These are phyloP conservation scores for Saguinus midas DNA, from an alignment of 2,113 vertebrate genomes.

Conservation along the genomic window DNA sequence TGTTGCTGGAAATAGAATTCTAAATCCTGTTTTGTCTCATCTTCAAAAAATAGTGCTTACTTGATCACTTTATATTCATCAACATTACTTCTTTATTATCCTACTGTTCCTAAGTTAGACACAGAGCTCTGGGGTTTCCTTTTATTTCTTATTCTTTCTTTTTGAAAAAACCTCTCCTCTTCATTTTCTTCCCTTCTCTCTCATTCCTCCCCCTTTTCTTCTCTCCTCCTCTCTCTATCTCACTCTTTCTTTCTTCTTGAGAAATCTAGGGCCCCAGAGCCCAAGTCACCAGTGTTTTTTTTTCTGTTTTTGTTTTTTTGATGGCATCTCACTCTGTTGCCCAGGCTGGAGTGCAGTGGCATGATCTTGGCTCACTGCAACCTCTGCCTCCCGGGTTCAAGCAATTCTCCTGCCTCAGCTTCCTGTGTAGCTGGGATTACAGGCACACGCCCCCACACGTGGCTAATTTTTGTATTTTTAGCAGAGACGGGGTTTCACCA, in stretches of 20 bases:
- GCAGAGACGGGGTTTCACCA: too few species aligned
- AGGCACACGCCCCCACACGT: too few species aligned
- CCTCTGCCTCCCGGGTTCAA: too few species aligned
- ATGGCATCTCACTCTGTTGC: too few species aligned
- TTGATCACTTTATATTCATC: conserved; percentile 28
- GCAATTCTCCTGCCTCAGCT: too few species aligned
- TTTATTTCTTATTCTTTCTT: not conserved
- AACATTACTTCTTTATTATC: not conserved
- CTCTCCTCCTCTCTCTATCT: not conserved
- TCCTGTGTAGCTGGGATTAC: too few species aligned
- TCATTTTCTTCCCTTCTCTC: not conserved
- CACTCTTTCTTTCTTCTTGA: not conserved
- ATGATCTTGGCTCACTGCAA: too few species aligned
- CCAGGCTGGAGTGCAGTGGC: too few species aligned
- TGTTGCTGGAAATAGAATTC: conserved; percentile 56
- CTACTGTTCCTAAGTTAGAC: not conserved
- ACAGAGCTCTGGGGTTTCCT: not conserved
- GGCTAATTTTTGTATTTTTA: too few species aligned
- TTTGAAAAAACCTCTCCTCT: not conserved
- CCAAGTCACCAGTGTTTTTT: not conserved
- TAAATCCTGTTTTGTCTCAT: conserved; percentile 57
- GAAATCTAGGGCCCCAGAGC: not conserved
- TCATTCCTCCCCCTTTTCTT: not conserved
- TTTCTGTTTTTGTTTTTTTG: too few species aligned
- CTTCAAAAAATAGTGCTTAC: conserved; percentile 43